Base-by-base conservation (phyloP, 2,888 invertebrate species). In the Monopis laevigella region DNA sequence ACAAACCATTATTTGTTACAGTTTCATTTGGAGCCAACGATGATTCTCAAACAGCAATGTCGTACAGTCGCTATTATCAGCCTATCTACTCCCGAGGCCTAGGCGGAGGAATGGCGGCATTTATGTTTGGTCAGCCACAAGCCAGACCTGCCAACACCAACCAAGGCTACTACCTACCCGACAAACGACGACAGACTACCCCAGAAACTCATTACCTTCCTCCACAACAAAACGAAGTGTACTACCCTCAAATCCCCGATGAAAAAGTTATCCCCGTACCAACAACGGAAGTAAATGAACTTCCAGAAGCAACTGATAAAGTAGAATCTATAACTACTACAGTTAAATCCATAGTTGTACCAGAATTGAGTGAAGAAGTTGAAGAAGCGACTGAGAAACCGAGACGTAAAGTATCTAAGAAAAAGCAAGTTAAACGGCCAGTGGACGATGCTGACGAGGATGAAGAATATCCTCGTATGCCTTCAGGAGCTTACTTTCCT, bases 401-500 rank as follows among this genome's bases (percentile, higher is more conserved):
- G 2, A 74, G 59, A 47, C 72, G 65, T 43, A 59, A 69, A n/a
- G 60, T 67, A 1, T 62, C 63, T 1, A 72, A 65, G 46, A 78
- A 66, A 56, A 78, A 72, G 49, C 72, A 69, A 44, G 67, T 67
- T 0, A 70, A 69, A 42, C 61, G 54, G 42, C 73, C 73, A 0
- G 53, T 63, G 5, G 63, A 71, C 1, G 58, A 58, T n/a, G 83
- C 81, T 0, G 83, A 83, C 1, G 84, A 85, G 1, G 82, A 83
- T 1, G 80, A 81, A 0, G 72, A 70, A 14, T 62, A 67, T 13
- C 71, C 75, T 1, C 80, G 66, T 45, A 63, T 75, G 48, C 77
- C 78, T 2, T 60, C 73, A 47, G 86, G 84, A 45, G 83, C 86
- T 1, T 88, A 82, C 62, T 88, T 88, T 65, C 88, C 88, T 0